Conservation (phyloP, 2,797 vertebrate genomes). For the Pteropus rufus region DNA sequence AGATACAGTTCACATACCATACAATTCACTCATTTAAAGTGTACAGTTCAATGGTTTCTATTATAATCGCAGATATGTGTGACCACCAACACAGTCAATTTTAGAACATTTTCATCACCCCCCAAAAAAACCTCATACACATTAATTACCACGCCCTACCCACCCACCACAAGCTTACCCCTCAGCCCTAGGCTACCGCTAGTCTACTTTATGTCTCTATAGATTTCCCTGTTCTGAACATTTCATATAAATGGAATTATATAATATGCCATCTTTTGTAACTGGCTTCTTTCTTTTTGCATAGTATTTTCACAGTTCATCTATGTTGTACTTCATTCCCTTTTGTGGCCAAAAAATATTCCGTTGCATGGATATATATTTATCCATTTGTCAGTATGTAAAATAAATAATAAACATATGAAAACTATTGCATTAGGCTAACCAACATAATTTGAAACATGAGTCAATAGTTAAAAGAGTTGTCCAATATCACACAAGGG, state of each 20-base stretch:
- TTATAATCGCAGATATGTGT: neutral
- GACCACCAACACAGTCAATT: neutral
- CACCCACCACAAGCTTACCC: too few relatives aligned
- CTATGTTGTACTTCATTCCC: neutral
- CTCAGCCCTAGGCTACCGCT: too few relatives aligned
- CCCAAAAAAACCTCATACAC: too few relatives aligned
- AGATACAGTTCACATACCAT: neutral
- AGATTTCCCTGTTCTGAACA: too few relatives aligned
- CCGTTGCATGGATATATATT: neutral
- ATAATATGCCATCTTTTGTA: neutral
- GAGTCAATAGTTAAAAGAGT: neutral
- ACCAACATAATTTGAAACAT: neutral
- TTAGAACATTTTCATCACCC: neutral
- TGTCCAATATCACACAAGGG: neutral
- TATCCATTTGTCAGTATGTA: neutral
- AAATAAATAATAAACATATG: neutral
- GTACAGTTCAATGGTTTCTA: too few relatives aligned
- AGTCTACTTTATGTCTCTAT: too few relatives aligned
- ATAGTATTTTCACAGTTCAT: neutral
- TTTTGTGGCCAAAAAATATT: neutral
- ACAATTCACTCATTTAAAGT: too few relatives aligned
- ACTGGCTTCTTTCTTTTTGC: neutral
- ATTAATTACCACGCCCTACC: too few relatives aligned
- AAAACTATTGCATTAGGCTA: neutral
- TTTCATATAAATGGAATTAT: too few relatives aligned